A percentile compares a stretch with the other conserved stretches of the same genome.
These are phyloP conservation scores for Furcula furcula DNA, from an alignment of 2,888 invertebrate species.

Conservation along the genomic window DNA sequence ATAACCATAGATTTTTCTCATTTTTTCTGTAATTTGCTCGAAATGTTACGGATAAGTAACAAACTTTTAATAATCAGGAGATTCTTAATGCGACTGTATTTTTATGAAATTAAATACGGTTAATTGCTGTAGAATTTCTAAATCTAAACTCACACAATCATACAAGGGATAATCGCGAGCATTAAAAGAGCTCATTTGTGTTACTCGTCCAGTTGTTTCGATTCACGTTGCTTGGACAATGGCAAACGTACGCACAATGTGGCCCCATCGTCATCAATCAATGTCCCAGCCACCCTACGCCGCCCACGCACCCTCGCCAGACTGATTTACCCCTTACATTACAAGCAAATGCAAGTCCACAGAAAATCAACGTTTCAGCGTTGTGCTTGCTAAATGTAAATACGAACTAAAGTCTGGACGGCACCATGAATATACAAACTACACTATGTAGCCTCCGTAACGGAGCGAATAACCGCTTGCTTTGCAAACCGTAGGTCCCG, in stretches of 20 bases:
- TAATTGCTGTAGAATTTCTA: too few relatives aligned
- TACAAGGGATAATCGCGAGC: slow-evolving; percentile 47
- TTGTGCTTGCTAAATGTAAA: not conserved
- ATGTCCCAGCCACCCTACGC: slow-evolving; percentile 35
- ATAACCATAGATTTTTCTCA: too few relatives aligned
- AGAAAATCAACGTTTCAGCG: slow-evolving; percentile 15
- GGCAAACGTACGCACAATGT: slow-evolving; percentile 59
- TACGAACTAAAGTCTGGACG: not conserved
- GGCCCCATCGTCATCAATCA: slow-evolving; percentile 70
- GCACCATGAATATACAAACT: not conserved
- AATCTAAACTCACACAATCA: slow-evolving; percentile 33
- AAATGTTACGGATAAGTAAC: too few relatives aligned
- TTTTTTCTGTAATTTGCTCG: too few relatives aligned
- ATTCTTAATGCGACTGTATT: too few relatives aligned
- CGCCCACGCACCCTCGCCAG: slow-evolving; percentile 42
- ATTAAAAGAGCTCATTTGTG: slow-evolving; percentile 60
- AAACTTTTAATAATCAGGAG: too few relatives aligned
- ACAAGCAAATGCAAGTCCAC: slow-evolving; percentile 47
- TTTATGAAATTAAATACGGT: too few relatives aligned
- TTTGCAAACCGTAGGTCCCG: too few relatives aligned
- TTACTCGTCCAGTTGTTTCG: slow-evolving; percentile 65
- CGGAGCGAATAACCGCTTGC: too few relatives aligned
- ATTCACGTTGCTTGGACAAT: slow-evolving; percentile 67
- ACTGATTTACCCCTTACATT: slow-evolving; percentile 46
- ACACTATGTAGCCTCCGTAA: too few relatives aligned